These are phyloP conservation scores for Phainopepla nitens DNA, from an alignment of 2,113 vertebrate species.

Conservation along the genomic window DNA sequence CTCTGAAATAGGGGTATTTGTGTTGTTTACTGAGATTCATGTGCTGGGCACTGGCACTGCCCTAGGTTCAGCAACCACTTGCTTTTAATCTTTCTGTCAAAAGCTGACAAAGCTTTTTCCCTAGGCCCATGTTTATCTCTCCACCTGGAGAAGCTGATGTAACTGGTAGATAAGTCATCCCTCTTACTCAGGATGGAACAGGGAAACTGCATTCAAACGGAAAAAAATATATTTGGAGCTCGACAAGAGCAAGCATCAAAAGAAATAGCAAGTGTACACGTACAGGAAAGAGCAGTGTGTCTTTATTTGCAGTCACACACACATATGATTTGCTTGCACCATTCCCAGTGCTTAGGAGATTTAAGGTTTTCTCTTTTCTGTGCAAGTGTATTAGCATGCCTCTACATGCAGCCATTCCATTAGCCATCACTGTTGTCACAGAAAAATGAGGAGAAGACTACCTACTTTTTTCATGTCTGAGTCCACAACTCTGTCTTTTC, in stretches of 20 bases:
- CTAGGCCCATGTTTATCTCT: not conserved
- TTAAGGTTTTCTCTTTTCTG: not conserved
- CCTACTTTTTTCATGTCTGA: not conserved
- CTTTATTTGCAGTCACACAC: not conserved
- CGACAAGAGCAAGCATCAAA: not conserved
- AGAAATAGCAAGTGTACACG: not conserved
- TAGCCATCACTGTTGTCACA: not conserved
- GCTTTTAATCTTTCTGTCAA: constrained; percentile 26
- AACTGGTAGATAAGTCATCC: not conserved
- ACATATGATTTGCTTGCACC: not conserved
- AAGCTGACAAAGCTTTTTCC: constrained; percentile 42
- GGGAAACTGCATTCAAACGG: not conserved
- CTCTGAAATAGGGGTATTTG: not conserved
- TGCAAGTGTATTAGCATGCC: not conserved
- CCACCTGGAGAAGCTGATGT: not conserved
- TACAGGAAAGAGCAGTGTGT: not conserved
- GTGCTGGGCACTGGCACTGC: not conserved
- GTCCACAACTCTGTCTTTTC: not conserved
- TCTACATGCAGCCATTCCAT: not conserved
- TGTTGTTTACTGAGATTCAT: not conserved
- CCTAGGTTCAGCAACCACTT: not conserved
- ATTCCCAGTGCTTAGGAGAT: not conserved
- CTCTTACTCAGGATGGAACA: not conserved
- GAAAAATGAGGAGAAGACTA: not conserved
- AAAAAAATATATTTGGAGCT: not conserved